phyloP scores from a whole-genome alignment of 2,113 vertebrate genomes.

The Uropsilus gracilis region DNA sequence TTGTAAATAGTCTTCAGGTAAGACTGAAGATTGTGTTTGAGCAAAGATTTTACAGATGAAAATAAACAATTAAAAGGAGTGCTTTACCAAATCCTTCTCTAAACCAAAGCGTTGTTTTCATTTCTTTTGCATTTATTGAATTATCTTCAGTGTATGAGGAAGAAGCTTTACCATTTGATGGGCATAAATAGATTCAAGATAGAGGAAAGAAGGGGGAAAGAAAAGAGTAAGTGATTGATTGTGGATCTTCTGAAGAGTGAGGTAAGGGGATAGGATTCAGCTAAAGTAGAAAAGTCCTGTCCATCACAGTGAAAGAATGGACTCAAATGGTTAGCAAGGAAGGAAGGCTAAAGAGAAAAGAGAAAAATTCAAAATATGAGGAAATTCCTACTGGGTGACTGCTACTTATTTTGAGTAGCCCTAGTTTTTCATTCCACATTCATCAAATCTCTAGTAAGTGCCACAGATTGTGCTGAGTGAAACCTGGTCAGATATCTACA shows the following conservation, averaged over 20 bases:
- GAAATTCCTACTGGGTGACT: neutral
- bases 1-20: neutral
- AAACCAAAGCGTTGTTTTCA: neutral
- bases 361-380: neutral
- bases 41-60: neutral
- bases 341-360: neutral
- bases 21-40: neutral
- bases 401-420: neutral
- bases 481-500: rapidly evolving
- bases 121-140: neutral
- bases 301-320: neutral
- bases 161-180: neutral
- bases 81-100: neutral
- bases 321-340: neutral
- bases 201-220: neutral
- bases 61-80: neutral
- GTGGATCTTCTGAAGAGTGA: neutral
- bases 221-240: neutral
- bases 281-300: neutral
- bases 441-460: neutral
- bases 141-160: neutral
- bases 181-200: neutral
- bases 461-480: neutral
- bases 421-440: neutral
- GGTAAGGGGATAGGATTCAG: neutral